Conservation (phyloP, 2,888 invertebrate species). For the Tenthredo notha region DNA sequence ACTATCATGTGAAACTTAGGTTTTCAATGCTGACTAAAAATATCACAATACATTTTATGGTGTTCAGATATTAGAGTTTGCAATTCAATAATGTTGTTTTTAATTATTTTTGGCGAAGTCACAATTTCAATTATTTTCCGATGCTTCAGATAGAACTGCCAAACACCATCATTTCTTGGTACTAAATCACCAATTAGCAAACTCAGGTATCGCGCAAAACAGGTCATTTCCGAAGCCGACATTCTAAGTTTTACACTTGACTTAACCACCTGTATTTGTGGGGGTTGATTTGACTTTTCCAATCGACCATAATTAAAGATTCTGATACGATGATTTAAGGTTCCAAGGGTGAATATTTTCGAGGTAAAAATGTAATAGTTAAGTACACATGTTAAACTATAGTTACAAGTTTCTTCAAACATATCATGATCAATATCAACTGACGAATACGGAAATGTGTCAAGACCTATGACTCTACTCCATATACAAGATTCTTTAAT, state of each 20-base stretch:
- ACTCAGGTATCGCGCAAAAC: constrained; percentile 23
- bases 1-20: constrained; percentile 33
- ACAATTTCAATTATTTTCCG: constrained; percentile 9
- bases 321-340: constrained; percentile 12
- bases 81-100: not conserved
- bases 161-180: not conserved
- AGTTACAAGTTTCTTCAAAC: constrained; percentile 17
- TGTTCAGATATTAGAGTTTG: constrained; percentile 12
- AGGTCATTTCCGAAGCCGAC: constrained; percentile 10
- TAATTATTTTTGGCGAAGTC: constrained; percentile 20
- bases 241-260: constrained; percentile 1
- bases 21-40: constrained; percentile 9
- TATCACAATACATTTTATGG: constrained; percentile 14
- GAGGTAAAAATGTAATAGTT: not conserved
- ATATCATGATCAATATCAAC: not conserved
- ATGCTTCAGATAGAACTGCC: constrained; percentile 1
- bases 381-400: not conserved
- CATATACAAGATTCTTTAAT: constrained; percentile 5
- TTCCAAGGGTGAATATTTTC: not conserved
- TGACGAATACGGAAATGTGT: not conserved
- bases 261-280: not conserved
- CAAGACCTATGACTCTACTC: not conserved
- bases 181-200: constrained; percentile 26
- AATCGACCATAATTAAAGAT: constrained; percentile 10
- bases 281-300: constrained; percentile 15